phyloP scores from a whole-genome alignment of 2,113 vertebrate species.

The Pygoscelis antarcticus region DNA sequence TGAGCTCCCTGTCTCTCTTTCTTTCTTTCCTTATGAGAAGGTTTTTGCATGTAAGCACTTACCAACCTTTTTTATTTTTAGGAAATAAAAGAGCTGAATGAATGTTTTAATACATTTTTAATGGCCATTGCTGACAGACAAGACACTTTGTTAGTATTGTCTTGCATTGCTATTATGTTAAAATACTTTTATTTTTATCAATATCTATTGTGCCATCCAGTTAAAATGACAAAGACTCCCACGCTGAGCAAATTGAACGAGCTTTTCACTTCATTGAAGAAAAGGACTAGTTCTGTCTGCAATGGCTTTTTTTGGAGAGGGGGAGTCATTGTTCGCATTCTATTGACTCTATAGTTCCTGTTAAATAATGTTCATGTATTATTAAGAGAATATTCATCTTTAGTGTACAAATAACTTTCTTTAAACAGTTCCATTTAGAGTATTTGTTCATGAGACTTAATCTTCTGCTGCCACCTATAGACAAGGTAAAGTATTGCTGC shows the following conservation, averaged over 20 bases:
- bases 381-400: conserved; percentile 67
- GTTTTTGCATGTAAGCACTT: conserved; percentile 61
- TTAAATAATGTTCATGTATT: conserved; percentile 73
- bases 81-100: conserved; percentile 64
- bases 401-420: conserved; percentile 64
- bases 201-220: conserved; percentile 68
- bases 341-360: conserved; percentile 58
- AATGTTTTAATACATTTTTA: conserved; percentile 76
- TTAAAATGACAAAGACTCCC: conserved; percentile 75
- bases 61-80: conserved; percentile 65
- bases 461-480: conserved; percentile 75
- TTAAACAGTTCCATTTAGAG: not conserved
- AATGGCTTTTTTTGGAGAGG: not conserved
- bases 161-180: conserved; percentile 71
- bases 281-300: conserved; percentile 42
- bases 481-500: not conserved
- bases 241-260: conserved; percentile 67
- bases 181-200: conserved; percentile 77
- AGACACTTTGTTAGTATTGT: conserved; percentile 69
- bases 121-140: conserved; percentile 63
- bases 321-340: conserved; percentile 61
- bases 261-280: conserved; percentile 69
- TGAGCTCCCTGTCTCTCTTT: not conserved
- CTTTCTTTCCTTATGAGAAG: conserved; percentile 57
- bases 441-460: not conserved